Conservation (phyloP, 2,888 invertebrate species). For the Catonia carolina region DNA sequence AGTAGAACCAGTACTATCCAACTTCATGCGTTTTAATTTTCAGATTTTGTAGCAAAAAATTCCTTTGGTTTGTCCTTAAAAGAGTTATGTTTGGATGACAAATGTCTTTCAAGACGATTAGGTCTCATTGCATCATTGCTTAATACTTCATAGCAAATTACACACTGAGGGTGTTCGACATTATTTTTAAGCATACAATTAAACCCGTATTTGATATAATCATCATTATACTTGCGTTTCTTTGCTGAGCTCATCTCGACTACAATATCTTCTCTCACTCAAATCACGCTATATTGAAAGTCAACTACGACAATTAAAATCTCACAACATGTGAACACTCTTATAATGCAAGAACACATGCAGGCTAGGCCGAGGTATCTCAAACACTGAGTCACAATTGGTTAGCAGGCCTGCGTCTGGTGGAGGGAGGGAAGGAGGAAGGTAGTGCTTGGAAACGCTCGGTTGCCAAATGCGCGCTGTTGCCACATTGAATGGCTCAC, state of each 20-base stretch:
- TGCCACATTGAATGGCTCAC: no score
- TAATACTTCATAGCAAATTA: slow-evolving; percentile 15
- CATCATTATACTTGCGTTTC: neutral
- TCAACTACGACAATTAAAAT: neutral
- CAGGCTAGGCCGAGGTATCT: no score
- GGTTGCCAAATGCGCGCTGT: no score
- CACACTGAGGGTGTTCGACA: slow-evolving; percentile 12
- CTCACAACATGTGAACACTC: no score
- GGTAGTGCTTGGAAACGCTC: no score
- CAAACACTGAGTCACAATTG: no score
- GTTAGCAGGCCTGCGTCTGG: no score
- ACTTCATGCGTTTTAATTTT: slow-evolving; percentile 6
- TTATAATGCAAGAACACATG: no score
- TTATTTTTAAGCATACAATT: slow-evolving; percentile 2
- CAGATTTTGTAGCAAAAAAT: slow-evolving; percentile 10
- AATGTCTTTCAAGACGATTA: slow-evolving; percentile 2
- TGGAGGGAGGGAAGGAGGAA: no score
- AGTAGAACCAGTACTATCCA: slow-evolving; percentile 1
- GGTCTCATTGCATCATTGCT: slow-evolving; percentile 12
- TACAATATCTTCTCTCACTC: neutral
- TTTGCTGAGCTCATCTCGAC: neutral
- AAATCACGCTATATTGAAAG: neutral
- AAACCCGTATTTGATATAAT: slow-evolving; percentile 19
- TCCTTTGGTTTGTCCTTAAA: slow-evolving; percentile 4
- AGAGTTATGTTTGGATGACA: slow-evolving; percentile 8